A percentile compares a stretch with the other conserved stretches of the same genome.
Conservation (phyloP, 2,797 vertebrate species). For the Avahi laniger region DNA sequence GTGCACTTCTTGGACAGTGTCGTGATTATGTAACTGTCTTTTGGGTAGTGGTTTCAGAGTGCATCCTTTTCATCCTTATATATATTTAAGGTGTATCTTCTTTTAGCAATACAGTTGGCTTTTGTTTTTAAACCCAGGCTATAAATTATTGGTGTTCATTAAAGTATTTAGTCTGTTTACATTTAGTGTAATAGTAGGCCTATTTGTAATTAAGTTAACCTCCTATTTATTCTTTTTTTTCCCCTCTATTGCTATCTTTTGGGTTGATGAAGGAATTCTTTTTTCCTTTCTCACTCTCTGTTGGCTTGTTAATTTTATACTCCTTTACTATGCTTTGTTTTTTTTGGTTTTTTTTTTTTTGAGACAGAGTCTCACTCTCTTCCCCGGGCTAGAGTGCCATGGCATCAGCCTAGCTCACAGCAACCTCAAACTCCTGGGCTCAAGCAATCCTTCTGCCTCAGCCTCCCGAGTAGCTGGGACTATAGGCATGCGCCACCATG, state of each 20-base stretch:
- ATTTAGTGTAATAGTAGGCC: background rate
- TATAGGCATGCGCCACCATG: too few species aligned
- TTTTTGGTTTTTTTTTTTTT: too few species aligned
- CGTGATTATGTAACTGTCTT: accelerated
- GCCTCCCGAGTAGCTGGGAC: too few species aligned
- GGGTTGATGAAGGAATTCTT: background rate
- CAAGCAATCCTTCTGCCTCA: too few species aligned
- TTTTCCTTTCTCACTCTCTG: background rate
- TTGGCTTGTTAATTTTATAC: background rate
- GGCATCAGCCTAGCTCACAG: too few species aligned
- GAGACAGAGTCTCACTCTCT: too few species aligned
- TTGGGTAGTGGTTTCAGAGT: background rate
- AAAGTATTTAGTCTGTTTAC: background rate
- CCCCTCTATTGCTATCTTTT: background rate
- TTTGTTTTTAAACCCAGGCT: background rate
- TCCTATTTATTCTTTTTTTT: background rate
- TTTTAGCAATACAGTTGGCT: background rate
- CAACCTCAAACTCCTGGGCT: too few species aligned
- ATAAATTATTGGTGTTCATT: background rate
- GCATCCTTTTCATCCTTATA: background rate
- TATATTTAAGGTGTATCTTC: background rate
- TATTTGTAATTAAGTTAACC: background rate
- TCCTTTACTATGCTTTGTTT: background rate
- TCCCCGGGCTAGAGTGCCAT: too few species aligned
- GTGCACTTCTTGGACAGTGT: background rate